A percentile compares a stretch with the other conserved stretches of the same genome.
Conservation (phyloP, 2,888 invertebrate genomes). For the Pollenia griseotomentosa region DNA sequence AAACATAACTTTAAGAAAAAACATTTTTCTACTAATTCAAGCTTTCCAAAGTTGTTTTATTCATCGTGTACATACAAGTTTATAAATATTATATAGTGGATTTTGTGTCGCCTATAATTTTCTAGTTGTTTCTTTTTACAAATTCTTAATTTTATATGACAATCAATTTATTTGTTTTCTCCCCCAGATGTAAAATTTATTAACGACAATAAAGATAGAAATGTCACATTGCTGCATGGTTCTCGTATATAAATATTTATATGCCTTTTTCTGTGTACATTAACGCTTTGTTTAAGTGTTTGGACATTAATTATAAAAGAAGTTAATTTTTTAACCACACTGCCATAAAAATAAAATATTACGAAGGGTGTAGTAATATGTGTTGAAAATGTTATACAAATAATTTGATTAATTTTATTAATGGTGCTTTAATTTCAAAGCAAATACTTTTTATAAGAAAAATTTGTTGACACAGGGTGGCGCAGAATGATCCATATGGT, state of each 20-base stretch:
- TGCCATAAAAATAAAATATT: conserved; percentile 24
- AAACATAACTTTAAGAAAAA: no score
- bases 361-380: background rate
- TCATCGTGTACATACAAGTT: no score
- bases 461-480: conserved; percentile 7
- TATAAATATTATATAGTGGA: no score
- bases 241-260: conserved; percentile 17
- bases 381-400: background rate
- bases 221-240: conserved; percentile 15
- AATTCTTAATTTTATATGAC: conserved; percentile 23
- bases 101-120: no score
- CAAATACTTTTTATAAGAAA: background rate
- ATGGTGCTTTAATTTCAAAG: conserved; percentile 14
- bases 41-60: no score
- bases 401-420: conserved; percentile 7
- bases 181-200: conserved; percentile 29
- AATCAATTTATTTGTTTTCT: conserved; percentile 40
- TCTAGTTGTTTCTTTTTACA: background rate
- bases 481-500: no score
- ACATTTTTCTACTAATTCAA: no score
- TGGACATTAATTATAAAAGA: conserved; percentile 35
- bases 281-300: conserved; percentile 3
- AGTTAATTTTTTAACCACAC: conserved; percentile 49
- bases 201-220: conserved; percentile 26
- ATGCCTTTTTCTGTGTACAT: background rate